Base-by-base conservation (phyloP, 1,140 invertebrate species). In the Lordiphosa collinella region DNA sequence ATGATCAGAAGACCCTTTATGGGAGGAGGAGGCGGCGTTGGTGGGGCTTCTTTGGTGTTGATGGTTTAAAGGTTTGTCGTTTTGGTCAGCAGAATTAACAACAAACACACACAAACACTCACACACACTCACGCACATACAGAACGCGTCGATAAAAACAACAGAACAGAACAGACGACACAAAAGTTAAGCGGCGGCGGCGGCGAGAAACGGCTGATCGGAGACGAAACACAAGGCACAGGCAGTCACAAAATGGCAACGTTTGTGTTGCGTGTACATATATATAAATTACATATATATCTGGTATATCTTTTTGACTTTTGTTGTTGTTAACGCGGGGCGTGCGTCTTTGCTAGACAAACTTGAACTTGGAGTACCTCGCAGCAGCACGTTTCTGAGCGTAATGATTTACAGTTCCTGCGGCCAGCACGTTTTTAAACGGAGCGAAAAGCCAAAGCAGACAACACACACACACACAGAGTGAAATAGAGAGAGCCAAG, bases 341-440 rank as follows among this genome's bases (percentile, higher is more conserved):
- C n/a, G n/a, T n/a, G 52, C 38, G 50, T 43, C 43, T 58, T 74
- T 44, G 43, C 14, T 43, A 34, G 14, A 36, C 55, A 57, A 72
- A 76, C 71, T 76, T 84, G 76, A 82, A 82, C 78, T 84, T 82
- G 72, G 72, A 51, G 37, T 48, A 53, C 40, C 54, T 58, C 58
- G 48, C 75, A 64, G 55, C 68, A 66, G 78, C 78, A 82, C 78
- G 78, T 85, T 82, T 84, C 73, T 50, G 48, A 72, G 56, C 70
- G 63, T 54, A 82, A 84, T 84, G 79, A 80, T 84, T 82, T 82
- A 84, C 78, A 74, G 73, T 84, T 84, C 64, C 73, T 78, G 55
- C 16, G 10, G 43, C 59, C 60, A 84, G 78, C 78, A 84, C 78
- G 78, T 84, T 84, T 84, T 82, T 84, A 80, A 79, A 63, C 69